Conservation (phyloP, 2,113 vertebrate genomes). For the Podiceps cristatus region DNA sequence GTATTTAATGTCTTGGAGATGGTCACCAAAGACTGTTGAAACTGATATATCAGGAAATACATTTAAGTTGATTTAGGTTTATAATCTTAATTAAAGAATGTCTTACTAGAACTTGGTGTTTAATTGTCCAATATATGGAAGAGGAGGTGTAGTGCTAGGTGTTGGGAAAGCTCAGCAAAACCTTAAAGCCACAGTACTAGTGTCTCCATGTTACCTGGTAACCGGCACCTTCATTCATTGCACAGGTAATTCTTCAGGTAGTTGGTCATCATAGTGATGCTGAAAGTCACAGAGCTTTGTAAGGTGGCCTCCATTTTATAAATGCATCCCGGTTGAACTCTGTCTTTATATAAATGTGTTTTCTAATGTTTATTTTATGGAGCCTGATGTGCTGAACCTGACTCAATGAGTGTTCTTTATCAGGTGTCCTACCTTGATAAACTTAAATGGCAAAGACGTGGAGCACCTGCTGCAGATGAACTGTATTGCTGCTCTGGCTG, state of each 20-base stretch:
- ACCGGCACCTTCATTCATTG: not conserved
- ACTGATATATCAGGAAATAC: not conserved
- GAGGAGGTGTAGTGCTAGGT: not conserved
- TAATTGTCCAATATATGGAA: not conserved
- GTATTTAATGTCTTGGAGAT: not conserved
- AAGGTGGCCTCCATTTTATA: not conserved
- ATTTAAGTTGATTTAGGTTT: not conserved
- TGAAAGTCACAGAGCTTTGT: not conserved
- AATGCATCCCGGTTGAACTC: not conserved
- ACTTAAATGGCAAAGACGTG: not conserved
- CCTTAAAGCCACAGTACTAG: not conserved
- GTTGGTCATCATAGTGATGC: not conserved
- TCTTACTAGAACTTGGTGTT: not conserved
- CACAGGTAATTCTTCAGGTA: not conserved
- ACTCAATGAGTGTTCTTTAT: not conserved
- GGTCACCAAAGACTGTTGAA: not conserved
- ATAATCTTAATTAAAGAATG: not conserved
- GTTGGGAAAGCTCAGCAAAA: not conserved
- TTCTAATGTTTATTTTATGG: not conserved
- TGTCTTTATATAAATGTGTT: not conserved
- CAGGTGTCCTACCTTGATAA: not conserved
- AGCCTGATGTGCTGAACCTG: not conserved
- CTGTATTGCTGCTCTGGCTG: not conserved
- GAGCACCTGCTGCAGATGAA: not conserved
- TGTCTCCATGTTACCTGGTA: not conserved